phyloP scores from a whole-genome alignment of 2,113 vertebrate species.

The Cacatua alba region DNA sequence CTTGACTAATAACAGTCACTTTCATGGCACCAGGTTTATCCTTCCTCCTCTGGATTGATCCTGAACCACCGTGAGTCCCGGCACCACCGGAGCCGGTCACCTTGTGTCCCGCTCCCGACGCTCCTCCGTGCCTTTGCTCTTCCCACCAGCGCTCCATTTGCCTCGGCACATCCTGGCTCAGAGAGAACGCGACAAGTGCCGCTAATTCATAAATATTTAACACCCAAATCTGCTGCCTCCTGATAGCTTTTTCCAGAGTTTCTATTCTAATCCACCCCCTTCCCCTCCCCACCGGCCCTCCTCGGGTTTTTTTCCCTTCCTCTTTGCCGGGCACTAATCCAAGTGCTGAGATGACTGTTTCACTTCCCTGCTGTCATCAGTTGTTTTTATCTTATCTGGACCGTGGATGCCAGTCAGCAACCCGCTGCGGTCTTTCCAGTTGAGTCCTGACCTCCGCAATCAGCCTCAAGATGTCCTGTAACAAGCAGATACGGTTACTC shows the following conservation, averaged over 20 bases:
- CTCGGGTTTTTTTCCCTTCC: background rate
- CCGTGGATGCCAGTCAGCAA: conserved; percentile 51
- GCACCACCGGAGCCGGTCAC: background rate
- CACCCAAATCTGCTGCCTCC: conserved; percentile 70
- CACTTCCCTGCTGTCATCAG: conserved; percentile 54
- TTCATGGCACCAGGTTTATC: conserved; percentile 32
- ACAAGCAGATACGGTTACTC: background rate
- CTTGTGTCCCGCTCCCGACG: background rate
- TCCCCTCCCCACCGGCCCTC: background rate
- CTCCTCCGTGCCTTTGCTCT: background rate
- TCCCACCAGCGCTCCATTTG: conserved; percentile 24
- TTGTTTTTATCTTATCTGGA: conserved; percentile 63
- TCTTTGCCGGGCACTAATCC: conserved; percentile 12
- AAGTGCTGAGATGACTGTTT: conserved; percentile 70
- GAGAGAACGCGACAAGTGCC: conserved; percentile 64
- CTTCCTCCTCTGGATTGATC: background rate
- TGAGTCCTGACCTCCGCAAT: conserved; percentile 9
- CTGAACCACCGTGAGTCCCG: accelerated
- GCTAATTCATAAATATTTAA: conserved; percentile 89
- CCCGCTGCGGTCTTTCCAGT: background rate
- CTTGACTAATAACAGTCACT: background rate
- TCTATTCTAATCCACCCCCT: conserved; percentile 67
- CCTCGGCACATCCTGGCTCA: background rate
- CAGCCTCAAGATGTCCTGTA: conserved; percentile 19
- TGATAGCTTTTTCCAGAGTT: conserved; percentile 81